These are phyloP conservation scores for Dreissena polymorpha DNA, from an alignment of 1,140 invertebrate genomes.

Conservation along the genomic window DNA sequence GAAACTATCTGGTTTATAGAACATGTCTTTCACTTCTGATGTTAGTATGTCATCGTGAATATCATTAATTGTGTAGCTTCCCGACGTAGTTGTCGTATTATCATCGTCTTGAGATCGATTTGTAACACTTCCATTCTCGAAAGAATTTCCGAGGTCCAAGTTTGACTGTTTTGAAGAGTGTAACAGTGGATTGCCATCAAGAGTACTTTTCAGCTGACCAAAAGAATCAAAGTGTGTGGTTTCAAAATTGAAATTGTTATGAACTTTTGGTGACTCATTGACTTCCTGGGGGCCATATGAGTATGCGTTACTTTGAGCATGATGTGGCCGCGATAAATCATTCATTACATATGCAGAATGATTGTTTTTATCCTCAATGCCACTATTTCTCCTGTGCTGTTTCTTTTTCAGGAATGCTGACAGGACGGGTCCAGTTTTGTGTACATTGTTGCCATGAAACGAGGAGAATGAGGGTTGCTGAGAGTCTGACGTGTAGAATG, in stretches of 20 bases:
- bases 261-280: neutral
- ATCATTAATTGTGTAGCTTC: slow-evolving; percentile 73
- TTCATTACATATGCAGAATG: slow-evolving; percentile 24
- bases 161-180: slow-evolving; percentile 42
- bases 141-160: slow-evolving; percentile 39
- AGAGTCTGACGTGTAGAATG: slow-evolving; percentile 39
- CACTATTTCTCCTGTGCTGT: slow-evolving; percentile 26
- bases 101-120: slow-evolving; percentile 67
- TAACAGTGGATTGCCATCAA: slow-evolving; percentile 43
- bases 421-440: slow-evolving; percentile 43
- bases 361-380: slow-evolving; percentile 29
- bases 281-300: slow-evolving; percentile 20
- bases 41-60: slow-evolving; percentile 35
- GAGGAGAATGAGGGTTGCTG: slow-evolving; percentile 59
- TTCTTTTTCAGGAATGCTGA: slow-evolving; percentile 46
- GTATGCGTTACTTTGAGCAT: slow-evolving; percentile 18
- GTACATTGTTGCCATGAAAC: slow-evolving; percentile 58
- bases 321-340: slow-evolving; percentile 43
- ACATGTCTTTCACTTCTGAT: slow-evolving; percentile 43
- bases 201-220: slow-evolving; percentile 9
- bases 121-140: slow-evolving; percentile 56
- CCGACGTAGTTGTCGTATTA: slow-evolving; percentile 71
- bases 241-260: slow-evolving; percentile 6
- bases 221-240: neutral
- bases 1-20: slow-evolving; percentile 54